phyloP scores from a whole-genome alignment of 2,113 vertebrate genomes.

The Osmerus eperlanus region DNA sequence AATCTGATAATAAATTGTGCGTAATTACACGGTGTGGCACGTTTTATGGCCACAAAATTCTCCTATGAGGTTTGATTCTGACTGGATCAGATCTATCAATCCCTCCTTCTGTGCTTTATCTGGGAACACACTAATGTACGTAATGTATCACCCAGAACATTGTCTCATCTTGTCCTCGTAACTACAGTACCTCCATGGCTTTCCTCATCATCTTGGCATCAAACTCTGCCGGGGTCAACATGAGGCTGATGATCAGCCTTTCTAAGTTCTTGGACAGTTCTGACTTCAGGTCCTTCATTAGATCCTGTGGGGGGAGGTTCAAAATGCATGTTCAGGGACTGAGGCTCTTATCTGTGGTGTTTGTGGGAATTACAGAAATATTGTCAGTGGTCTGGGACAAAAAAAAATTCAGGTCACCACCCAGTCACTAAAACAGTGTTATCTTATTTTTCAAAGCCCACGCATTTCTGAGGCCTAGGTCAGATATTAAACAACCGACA shows the following conservation, averaged over 20 bases:
- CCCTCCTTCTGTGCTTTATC: background rate
- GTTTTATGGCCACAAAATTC: no score
- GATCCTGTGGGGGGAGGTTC: slow-evolving; percentile 70
- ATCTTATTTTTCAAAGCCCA: background rate
- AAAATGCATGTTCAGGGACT: background rate
- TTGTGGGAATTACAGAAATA: background rate
- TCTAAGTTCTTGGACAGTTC: slow-evolving; percentile 90
- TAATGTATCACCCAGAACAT: no score
- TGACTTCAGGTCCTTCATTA: slow-evolving; percentile 94
- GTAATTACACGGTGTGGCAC: no score
- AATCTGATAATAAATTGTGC: no score
- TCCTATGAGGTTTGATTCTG: no score
- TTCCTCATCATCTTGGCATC: slow-evolving; percentile 96
- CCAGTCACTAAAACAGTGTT: background rate
- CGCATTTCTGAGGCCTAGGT: background rate
- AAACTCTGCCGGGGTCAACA: slow-evolving; percentile 90
- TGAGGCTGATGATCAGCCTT: slow-evolving; percentile 86
- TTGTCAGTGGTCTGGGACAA: background rate
- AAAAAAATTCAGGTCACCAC: background rate
- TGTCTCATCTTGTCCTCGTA: no score
- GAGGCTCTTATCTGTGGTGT: background rate
- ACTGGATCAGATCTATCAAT: no score
- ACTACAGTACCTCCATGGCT: slow-evolving; percentile 83
- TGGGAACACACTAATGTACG: background rate
- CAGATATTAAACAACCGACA: background rate